Evolutionary conservation across 2,113 vertebrate species (phyloP), one percentile per base, ranked within the genome.

Genomic region (Genyomyrus donnyi): DNA sequence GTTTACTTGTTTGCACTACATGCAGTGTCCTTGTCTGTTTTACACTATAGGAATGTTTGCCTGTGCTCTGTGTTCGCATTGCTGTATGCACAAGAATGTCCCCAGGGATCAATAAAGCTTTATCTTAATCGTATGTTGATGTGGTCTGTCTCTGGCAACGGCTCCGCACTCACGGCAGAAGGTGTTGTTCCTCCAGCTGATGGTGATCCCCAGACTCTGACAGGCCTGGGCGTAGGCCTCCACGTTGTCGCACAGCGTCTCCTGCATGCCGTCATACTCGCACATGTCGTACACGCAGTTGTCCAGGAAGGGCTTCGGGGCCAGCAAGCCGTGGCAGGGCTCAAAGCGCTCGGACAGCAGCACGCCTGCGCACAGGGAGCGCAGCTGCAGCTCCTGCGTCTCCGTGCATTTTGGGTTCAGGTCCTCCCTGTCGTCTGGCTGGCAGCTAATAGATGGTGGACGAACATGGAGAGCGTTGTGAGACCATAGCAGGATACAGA

Each of bases 121-220:
- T n/a, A 58, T 58, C 56, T 66, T 4, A 2, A 27, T 66, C 24
- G 9, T 0, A 66, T 66, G n/a, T 11, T 1, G 62, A 66, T 5
- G 52, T 56, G 52, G 52, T 1, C 52, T 0, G 53, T 21, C 5
- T 21, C 53, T 21, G 53, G 53, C 19, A 21, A 6, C 0, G 53
- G 5, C 53, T 56, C 53, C 1, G 5, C 53, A 56, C 62, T 70
- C 11, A 70, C 97, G 95, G 85, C 97, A 98, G 94, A 97, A 97
- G 56, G 94, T 97, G 92, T 21, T 92, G 91, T 97, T 97, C 90
- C 97, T 97, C 97, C 97, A 98, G 48, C 93, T 95, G 84, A 97
- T 90, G 48, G 90, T 93, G 87, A 97, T 91, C 0, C 96, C 96
- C 0, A 94, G 92, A 6, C 94, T 95, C 92, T 94, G 94, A 83